A percentile compares a stretch with the other conserved stretches of the same genome.
These are phyloP conservation scores for Polypedilum pembai DNA, from an alignment of 1,140 invertebrate genomes.

Conservation along the genomic window DNA sequence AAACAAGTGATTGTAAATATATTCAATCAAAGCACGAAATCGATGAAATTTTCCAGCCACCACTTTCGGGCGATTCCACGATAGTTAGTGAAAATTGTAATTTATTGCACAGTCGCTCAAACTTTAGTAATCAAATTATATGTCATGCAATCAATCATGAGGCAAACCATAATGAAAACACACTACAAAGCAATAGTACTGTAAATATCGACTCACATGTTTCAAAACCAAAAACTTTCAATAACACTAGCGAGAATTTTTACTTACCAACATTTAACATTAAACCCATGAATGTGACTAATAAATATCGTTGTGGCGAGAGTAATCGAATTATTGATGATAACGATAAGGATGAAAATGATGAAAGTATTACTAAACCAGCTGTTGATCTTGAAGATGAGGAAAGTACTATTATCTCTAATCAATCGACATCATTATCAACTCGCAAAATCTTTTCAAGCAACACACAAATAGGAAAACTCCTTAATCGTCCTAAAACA, in stretches of 20 bases:
- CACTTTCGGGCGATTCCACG: neutral
- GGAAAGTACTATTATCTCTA: neutral
- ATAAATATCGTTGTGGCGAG: neutral
- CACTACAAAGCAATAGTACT: neutral
- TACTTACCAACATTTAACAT: constrained; percentile 5
- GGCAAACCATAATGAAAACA: neutral
- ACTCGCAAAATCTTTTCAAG: neutral
- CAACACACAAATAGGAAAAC: neutral
- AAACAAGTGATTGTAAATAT: constrained; percentile 24
- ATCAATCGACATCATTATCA: neutral
- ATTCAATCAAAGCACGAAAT: neutral
- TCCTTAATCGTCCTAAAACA: constrained; percentile 1
- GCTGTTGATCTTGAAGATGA: neutral
- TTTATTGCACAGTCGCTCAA: constrained; percentile 20
- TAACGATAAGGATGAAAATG: neutral
- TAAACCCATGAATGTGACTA: neutral
- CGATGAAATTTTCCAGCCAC: constrained; percentile 13
- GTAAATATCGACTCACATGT: neutral
- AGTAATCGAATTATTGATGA: neutral
- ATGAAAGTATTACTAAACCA: neutral
- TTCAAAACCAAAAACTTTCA: constrained; percentile 12
- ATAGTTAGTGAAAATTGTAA: neutral
- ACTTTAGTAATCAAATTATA: constrained; percentile 22
- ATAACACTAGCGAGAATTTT: neutral
- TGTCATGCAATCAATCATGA: constrained; percentile 16